These are phyloP conservation scores for Xenentodon cancila DNA, from an alignment of 2,797 vertebrate genomes.

Conservation along the genomic window DNA sequence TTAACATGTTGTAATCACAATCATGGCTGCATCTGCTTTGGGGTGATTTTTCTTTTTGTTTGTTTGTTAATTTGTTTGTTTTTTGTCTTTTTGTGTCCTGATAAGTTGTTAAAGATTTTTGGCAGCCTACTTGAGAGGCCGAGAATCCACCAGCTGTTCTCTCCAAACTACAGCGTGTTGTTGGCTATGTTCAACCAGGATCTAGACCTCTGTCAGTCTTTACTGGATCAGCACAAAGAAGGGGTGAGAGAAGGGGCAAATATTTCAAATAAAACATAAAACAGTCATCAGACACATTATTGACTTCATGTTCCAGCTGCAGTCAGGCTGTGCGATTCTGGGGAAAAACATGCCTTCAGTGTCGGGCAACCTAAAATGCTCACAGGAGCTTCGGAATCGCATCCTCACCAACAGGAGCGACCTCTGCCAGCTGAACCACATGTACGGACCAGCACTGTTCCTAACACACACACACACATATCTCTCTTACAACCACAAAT, in stretches of 20 bases:
- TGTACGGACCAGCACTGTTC: conserved; percentile 56
- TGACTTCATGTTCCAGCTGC: conserved; percentile 70
- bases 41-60: background rate
- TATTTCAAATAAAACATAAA: background rate
- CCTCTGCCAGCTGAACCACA: conserved; percentile 74
- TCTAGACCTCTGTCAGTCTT: conserved; percentile 77
- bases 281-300: conserved; percentile 1
- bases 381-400: conserved; percentile 78
- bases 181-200: conserved; percentile 81
- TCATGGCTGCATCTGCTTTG: no score
- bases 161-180: conserved; percentile 77
- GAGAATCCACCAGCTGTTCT: conserved; percentile 75
- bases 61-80: background rate
- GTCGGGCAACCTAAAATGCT: conserved; percentile 84
- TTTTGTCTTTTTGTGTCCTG: conserved; percentile 19
- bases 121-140: conserved; percentile 80
- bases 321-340: conserved; percentile 63
- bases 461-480: conserved; percentile 1
- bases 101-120: conserved; percentile 80
- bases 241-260: conserved; percentile 57
- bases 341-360: conserved; percentile 82
- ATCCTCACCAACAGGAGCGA: conserved; percentile 76
- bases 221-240: conserved; percentile 80
- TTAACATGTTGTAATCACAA: no score
- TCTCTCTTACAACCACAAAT: background rate